These are phyloP conservation scores for Zonitis immaculata DNA, from an alignment of 2,888 invertebrate genomes.

Conservation along the genomic window DNA sequence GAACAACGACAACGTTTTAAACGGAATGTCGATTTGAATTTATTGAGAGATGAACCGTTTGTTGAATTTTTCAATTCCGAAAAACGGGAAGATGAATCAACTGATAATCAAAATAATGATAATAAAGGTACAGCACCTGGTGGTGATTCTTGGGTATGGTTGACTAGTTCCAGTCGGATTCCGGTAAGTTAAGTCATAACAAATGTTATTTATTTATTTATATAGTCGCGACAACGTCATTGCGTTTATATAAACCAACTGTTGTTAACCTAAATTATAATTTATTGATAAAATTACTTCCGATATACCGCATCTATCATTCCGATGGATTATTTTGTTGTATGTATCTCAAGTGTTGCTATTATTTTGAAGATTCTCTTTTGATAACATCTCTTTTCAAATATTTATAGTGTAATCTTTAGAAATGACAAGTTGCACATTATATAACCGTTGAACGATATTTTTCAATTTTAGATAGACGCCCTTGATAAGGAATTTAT, in stretches of 20 bases:
- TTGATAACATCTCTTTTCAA: slow-evolving; percentile 1
- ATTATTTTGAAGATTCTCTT: neutral
- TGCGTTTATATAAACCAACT: neutral
- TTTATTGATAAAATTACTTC: neutral
- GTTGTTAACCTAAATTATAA: neutral
- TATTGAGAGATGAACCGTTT: slow-evolving; percentile 49
- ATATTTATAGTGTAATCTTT: slow-evolving; percentile 5
- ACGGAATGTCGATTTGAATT: slow-evolving; percentile 35
- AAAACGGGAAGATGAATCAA: slow-evolving; percentile 58
- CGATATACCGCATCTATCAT: too few relatives aligned
- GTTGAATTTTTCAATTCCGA: slow-evolving; percentile 75
- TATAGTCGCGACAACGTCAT: neutral
- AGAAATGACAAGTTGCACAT: neutral
- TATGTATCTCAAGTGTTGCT: neutral
- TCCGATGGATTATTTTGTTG: too few relatives aligned
- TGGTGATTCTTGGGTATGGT: slow-evolving; percentile 79
- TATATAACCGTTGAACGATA: neutral
- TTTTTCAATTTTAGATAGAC: slow-evolving; percentile 1
- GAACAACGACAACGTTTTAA: slow-evolving; percentile 18
- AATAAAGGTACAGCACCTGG: slow-evolving; percentile 65
- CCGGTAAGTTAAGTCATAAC: slow-evolving; percentile 70
- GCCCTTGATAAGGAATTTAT: neutral
- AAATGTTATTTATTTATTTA: too few relatives aligned
- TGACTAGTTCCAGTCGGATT: slow-evolving; percentile 81
- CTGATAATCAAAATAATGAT: slow-evolving; percentile 57